phyloP scores from a whole-genome alignment of 2,888 invertebrate genomes.

The Uropetala carovei region DNA sequence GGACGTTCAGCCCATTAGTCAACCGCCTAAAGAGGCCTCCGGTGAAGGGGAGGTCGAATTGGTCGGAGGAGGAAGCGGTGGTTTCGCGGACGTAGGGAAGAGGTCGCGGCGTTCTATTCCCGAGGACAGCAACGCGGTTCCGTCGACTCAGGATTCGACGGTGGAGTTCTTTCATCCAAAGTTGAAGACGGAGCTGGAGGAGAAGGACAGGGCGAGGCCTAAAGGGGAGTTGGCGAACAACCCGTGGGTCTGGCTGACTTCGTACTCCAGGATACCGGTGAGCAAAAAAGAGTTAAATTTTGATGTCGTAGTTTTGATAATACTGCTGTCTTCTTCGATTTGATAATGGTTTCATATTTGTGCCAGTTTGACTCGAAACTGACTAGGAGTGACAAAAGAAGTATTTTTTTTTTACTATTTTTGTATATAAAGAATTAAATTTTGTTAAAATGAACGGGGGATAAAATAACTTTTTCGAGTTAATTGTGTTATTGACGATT shows the following conservation, averaged over 20 bases:
- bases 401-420: no score
- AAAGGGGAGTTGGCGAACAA: conserved; percentile 57
- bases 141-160: conserved; percentile 41
- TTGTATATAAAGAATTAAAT: no score
- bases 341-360: no score
- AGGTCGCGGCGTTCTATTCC: neutral
- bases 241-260: conserved; percentile 65
- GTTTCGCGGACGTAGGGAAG: neutral
- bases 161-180: conserved; percentile 56
- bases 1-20: neutral
- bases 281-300: neutral
- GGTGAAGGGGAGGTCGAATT: neutral
- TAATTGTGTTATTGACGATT: no score
- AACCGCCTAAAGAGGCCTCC: neutral
- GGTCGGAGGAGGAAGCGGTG: neutral
- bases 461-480: no score
- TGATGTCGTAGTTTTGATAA: no score
- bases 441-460: no score
- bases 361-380: no score
- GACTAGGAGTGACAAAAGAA: no score
- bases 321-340: no score
- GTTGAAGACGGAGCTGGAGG: conserved; percentile 56
- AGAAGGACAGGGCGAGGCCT: conserved; percentile 44
- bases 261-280: conserved; percentile 64
- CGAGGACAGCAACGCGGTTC: conserved; percentile 44